These are phyloP conservation scores for Conops quadrifasciatus DNA, from an alignment of 2,888 invertebrate genomes.

Conservation along the genomic window DNA sequence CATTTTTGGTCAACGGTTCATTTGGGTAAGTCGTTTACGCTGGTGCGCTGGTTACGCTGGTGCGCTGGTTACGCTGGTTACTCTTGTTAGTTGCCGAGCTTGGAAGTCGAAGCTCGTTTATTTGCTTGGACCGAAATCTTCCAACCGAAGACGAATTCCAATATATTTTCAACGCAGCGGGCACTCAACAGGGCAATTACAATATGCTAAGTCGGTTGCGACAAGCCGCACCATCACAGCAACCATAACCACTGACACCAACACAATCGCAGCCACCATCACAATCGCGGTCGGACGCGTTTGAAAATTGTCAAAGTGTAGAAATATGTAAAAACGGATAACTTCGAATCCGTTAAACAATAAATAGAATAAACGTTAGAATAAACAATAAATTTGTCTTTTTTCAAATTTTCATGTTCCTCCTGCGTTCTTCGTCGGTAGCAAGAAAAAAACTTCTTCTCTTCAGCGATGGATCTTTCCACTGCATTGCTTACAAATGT, in stretches of 20 bases:
- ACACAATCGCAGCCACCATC: too few relatives aligned
- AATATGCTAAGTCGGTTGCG: slow-evolving; percentile 37
- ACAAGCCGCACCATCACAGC: too few relatives aligned
- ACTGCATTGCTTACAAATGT: too few relatives aligned
- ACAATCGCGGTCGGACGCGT: neutral
- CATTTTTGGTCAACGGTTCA: slow-evolving; percentile 40
- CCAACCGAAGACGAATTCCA: neutral
- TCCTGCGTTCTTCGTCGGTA: too few relatives aligned
- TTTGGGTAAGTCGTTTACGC: neutral
- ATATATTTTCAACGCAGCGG: slow-evolving; percentile 10
- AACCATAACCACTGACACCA: too few relatives aligned
- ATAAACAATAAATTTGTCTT: too few relatives aligned
- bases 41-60: neutral
- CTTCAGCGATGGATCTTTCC: too few relatives aligned
- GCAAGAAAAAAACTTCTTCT: too few relatives aligned
- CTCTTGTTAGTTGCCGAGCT: slow-evolving; percentile 15
- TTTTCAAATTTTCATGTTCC: too few relatives aligned
- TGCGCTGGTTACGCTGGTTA: neutral
- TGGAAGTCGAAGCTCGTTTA: slow-evolving; percentile 29
- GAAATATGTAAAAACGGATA: slow-evolving; percentile 1
- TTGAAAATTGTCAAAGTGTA: slow-evolving; percentile 19
- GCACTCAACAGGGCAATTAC: slow-evolving; percentile 39
- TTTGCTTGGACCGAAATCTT: slow-evolving; percentile 26
- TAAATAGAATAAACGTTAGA: too few relatives aligned
- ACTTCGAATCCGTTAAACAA: neutral